Percentiles rank a stretch among this genome's conserved stretches.
Evolutionary conservation across 2,113 vertebrate genomes (phyloP).

Genomic region (Sander lucioperca): DNA sequence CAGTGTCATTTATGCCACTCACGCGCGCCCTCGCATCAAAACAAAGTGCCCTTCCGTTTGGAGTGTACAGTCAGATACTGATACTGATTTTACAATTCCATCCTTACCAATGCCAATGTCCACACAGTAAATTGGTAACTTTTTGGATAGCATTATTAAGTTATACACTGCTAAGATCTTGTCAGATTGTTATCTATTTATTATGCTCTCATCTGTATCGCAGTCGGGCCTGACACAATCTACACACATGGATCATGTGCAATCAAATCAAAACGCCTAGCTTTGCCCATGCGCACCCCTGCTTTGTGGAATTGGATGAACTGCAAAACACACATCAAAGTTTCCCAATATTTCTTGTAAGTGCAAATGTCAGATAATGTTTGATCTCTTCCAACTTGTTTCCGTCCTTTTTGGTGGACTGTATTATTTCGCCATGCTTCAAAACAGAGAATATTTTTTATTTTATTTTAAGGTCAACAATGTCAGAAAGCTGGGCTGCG

Average conservation of each 20-base stretch:
- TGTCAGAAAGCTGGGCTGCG: background rate
- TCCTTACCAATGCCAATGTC: too few relatives aligned
- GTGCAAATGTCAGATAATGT: background rate
- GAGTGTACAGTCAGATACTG: background rate
- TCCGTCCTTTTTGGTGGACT: background rate
- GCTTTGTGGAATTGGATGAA: background rate
- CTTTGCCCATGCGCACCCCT: background rate
- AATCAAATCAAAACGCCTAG: background rate
- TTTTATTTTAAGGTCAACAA: background rate
- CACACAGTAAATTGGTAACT: background rate
- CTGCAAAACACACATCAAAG: background rate
- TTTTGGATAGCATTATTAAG: background rate
- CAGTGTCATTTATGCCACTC: slow-evolving; percentile 17
- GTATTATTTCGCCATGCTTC: background rate
- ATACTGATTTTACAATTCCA: background rate
- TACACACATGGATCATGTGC: slow-evolving; percentile 3
- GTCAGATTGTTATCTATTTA: background rate
- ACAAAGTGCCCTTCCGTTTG: slow-evolving; percentile 20
- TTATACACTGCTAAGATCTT: background rate
- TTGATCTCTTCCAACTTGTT: background rate
- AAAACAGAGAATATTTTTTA: background rate
- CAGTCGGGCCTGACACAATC: background rate
- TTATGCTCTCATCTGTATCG: background rate
- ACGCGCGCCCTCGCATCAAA: background rate
- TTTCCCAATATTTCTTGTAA: too few relatives aligned